Evolutionary conservation across 2,888 invertebrate species (phyloP), one percentile per base, ranked within the genome.

Genomic region (Lasioglossum vierecki): DNA sequence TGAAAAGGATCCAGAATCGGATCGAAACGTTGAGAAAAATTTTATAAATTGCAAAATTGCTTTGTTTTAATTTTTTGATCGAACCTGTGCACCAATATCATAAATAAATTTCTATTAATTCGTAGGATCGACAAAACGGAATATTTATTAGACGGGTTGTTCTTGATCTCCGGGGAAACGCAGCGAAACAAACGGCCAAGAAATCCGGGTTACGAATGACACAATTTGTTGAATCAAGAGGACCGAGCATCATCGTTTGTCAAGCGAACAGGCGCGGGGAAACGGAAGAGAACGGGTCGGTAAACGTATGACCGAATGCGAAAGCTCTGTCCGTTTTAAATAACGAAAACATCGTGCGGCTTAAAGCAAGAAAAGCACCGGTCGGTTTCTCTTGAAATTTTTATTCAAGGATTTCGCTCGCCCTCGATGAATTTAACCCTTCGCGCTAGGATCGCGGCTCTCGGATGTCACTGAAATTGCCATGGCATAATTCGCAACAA

Each of bases 321-420:
- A 66, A 66, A 66, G 66, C 35, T 35, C 66, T 66, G 66, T 66
- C 18, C 35, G 18, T 66, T 66, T 35, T 18, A 35, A 66, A 66
- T 66, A 35, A 35, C 35, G 30, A 63, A 63, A 26, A 63, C 60
- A 8, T 9, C 35, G 30, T 9, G 66, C 30, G 3, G 66, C 30
- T 66, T 35, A 15, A 35, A 35, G 15, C 30, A 63, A 63, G 63
- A 63, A 13, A 60, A 60, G 13, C 26, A 57, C 53, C 9, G 53
- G 26, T 13, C 30, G 30, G 30, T 30, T 30, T 30, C 63, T 15
- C 53, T n/a, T 57, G n/a, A 57, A 57, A 57, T n/a, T 57, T 57
- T 22, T 57, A n/a, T 57, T n/a, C 53, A 9, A 3, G n/a, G 3
- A n/a, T n/a, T 57, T 22, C 8, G 9, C 1, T 57, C 53, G 9